Evolutionary conservation across 2,797 vertebrate species (phyloP), one percentile per base, ranked within the genome.

Genomic region (Monodelphis domestica): DNA sequence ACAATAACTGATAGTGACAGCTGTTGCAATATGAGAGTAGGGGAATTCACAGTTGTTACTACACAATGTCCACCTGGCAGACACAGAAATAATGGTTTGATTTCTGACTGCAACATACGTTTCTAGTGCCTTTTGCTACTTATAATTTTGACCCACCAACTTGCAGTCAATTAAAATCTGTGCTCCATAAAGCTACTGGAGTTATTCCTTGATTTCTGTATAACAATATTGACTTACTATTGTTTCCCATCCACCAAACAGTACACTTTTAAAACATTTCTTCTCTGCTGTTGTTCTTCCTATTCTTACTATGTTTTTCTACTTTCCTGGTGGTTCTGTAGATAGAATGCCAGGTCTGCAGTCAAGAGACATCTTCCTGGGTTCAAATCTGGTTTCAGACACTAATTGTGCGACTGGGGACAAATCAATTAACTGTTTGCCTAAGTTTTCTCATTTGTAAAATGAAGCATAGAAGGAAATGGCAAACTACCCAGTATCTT

Each of bases 21-120:
- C 70, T 63, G 56, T 91, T 90, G 55, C n/a, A 90, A 88, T 94
- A 93, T 54, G 57, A 88, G 33, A 54, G 15, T 38, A 30, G 78
- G 38, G 70, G 9, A 45, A 78, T 78, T 78, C 70, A 78, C 1
- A 11, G 21, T 84, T 84, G 70, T 84, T 50, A 84, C 9, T 84
- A 78, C 21, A 38, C 59, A 26, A 21, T 45, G 70, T 50, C 38
- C 70, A 84, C 21, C 38, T 84, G 21, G 2, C 26, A 84, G 21
- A 45, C 21, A 84, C 87, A 57, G 53, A 92, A 56, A 94, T 12
- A 52, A 52, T 38, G 57, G 90, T 89, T 92, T 51, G 3, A 0
- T 90, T 38, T 87, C 17, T 57, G 84, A 45, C 51, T 30, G 2
- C 53, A 63, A 5, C 45, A 88, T 90, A 54, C 89, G 5, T 90